Percentiles rank a stretch among this genome's conserved stretches.
Evolutionary conservation across 2,888 invertebrate species (phyloP).

Genomic region (Allygus modestus): DNA sequence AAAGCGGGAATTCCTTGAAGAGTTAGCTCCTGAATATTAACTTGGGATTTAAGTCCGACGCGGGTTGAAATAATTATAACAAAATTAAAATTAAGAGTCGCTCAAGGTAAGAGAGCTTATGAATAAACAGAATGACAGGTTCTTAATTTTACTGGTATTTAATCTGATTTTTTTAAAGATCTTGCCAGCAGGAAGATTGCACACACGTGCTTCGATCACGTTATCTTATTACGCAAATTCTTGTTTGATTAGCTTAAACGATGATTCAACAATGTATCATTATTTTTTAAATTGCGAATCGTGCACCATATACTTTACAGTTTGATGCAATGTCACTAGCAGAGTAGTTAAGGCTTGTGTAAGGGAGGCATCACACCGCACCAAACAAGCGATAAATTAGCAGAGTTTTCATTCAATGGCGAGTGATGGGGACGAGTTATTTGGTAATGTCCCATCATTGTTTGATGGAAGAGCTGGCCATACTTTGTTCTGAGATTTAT

Average conservation of each 20-base stretch:
- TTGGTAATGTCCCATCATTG: slow-evolving; percentile 43
- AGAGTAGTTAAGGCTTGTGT: not conserved
- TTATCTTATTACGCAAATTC: too few species aligned
- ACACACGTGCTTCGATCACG: too few species aligned
- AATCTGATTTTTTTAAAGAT: not conserved
- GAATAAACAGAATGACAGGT: too few species aligned
- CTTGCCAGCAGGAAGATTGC: not conserved
- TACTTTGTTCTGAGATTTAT: slow-evolving; percentile 21
- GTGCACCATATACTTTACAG: too few species aligned
- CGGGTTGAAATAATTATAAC: not conserved
- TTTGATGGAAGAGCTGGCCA: slow-evolving; percentile 31
- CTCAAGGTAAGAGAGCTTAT: too few species aligned
- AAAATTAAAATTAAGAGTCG: not conserved
- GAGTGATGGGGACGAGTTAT: slow-evolving; percentile 45
- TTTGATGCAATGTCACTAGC: too few species aligned
- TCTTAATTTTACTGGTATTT: too few species aligned
- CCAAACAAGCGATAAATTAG: slow-evolving; percentile 37
- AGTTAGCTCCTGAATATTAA: not conserved
- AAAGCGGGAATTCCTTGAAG: not conserved
- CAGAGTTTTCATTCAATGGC: slow-evolving; percentile 29
- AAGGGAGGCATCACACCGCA: not conserved
- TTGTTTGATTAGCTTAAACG: too few species aligned
- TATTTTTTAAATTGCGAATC: too few species aligned
- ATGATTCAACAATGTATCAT: too few species aligned
- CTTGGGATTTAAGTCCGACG: not conserved